A percentile compares a stretch with the other conserved stretches of the same genome.
phyloP scores from a whole-genome alignment of 1,140 invertebrate species.

The Polypedilum vanderplanki region DNA sequence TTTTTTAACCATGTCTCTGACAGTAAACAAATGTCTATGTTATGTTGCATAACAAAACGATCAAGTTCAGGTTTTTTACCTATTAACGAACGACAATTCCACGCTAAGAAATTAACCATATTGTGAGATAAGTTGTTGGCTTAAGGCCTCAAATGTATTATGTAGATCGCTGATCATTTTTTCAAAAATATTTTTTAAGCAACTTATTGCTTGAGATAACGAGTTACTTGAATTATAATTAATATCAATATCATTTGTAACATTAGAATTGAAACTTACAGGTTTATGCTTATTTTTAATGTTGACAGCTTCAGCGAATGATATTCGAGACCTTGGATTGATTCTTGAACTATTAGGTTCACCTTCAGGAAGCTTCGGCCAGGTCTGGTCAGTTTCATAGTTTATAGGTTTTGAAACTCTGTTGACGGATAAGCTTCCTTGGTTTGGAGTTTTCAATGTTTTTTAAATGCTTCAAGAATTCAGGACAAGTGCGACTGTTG shows the following conservation, averaged over 20 bases:
- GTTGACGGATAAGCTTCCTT: neutral
- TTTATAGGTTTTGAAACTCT: too few relatives aligned
- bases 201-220: too few relatives aligned
- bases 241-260: neutral
- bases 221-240: neutral
- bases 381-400: too few relatives aligned
- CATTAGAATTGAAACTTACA: neutral
- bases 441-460: neutral
- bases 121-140: neutral
- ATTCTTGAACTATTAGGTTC: too few relatives aligned
- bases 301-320: neutral
- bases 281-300: neutral
- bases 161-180: too few relatives aligned
- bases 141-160: neutral
- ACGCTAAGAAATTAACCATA: neutral
- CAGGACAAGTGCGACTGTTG: neutral
- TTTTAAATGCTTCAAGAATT: neutral
- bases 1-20: neutral
- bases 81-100: neutral
- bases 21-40: neutral
- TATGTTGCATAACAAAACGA: neutral
- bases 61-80: neutral
- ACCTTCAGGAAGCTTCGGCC: too few relatives aligned
- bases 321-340: neutral
- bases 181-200: too few relatives aligned